Evolutionary conservation across 2,888 invertebrate genomes (phyloP).

Genomic region (Synergus umbraculus): DNA sequence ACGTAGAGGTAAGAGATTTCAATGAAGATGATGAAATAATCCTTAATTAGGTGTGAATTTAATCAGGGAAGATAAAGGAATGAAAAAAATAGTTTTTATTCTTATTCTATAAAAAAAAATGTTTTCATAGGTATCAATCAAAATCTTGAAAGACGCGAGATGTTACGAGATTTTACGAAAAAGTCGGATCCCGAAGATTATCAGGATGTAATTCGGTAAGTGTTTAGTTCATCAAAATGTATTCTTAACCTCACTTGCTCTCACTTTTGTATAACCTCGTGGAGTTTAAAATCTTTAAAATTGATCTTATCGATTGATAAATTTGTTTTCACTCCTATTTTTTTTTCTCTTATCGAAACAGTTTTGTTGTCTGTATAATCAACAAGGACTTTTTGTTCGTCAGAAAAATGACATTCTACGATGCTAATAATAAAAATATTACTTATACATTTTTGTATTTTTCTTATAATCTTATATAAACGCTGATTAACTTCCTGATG

Average conservation of each 20-base stretch:
- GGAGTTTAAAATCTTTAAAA: not conserved
- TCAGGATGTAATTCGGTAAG: slow-evolving; percentile 83
- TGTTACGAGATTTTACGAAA: slow-evolving; percentile 84
- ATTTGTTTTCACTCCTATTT: slow-evolving; percentile 44
- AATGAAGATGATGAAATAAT: slow-evolving; percentile 7
- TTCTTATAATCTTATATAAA: not conserved
- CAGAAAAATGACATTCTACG: not conserved
- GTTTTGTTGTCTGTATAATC: not conserved
- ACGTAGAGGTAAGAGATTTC: slow-evolving; percentile 82
- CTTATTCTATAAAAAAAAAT: slow-evolving; percentile 2
- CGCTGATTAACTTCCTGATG: not conserved
- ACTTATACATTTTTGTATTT: not conserved
- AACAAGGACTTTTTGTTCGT: slow-evolving; percentile 19
- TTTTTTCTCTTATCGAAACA: slow-evolving; percentile 42
- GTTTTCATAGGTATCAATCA: slow-evolving; percentile 84
- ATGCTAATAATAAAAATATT: not conserved
- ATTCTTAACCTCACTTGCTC: slow-evolving; percentile 33
- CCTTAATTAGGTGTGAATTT: not conserved
- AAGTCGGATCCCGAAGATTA: slow-evolving; percentile 83
- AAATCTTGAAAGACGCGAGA: slow-evolving; percentile 89
- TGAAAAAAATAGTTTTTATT: not conserved
- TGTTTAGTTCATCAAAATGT: slow-evolving; percentile 45
- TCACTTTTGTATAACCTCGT: not conserved
- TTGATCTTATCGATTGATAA: slow-evolving; percentile 32
- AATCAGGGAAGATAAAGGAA: not conserved